These are phyloP conservation scores for Tetramorium simillimum DNA, from an alignment of 1,140 invertebrate species.

Conservation along the genomic window DNA sequence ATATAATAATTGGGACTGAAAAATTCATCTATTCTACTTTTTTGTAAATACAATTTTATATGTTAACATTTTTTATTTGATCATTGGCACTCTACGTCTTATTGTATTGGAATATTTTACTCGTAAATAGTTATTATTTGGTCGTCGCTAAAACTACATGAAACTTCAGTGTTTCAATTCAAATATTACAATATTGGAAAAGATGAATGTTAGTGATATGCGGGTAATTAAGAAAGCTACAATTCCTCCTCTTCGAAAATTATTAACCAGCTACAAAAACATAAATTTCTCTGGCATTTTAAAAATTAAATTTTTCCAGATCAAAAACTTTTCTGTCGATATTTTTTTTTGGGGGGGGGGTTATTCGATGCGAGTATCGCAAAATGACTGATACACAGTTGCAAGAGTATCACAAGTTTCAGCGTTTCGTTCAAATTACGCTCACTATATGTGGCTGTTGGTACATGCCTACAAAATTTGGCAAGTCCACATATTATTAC, in stretches of 20 bases:
- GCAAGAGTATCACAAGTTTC: background rate
- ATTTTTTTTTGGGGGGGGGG: background rate
- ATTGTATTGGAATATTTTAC: too few relatives aligned
- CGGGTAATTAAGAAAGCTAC: background rate
- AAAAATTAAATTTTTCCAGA: background rate
- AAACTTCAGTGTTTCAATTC: too few relatives aligned
- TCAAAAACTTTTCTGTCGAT: background rate
- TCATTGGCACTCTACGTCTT: too few relatives aligned
- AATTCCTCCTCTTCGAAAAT: background rate
- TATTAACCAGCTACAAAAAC: background rate
- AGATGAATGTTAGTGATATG: background rate
- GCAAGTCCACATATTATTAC: background rate
- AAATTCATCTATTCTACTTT: too few relatives aligned
- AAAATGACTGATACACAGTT: background rate
- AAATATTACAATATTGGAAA: background rate
- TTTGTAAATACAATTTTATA: too few relatives aligned
- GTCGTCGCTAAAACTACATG: too few relatives aligned
- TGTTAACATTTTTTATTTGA: too few relatives aligned
- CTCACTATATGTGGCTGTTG: background rate
- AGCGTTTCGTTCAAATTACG: background rate
- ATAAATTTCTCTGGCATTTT: background rate
- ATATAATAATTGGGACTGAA: too few relatives aligned
- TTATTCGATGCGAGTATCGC: background rate
- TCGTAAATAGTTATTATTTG: too few relatives aligned
- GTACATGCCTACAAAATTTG: background rate